Conservation (phyloP, 1,140 invertebrate species). For the Drosophila prosaltans region DNA sequence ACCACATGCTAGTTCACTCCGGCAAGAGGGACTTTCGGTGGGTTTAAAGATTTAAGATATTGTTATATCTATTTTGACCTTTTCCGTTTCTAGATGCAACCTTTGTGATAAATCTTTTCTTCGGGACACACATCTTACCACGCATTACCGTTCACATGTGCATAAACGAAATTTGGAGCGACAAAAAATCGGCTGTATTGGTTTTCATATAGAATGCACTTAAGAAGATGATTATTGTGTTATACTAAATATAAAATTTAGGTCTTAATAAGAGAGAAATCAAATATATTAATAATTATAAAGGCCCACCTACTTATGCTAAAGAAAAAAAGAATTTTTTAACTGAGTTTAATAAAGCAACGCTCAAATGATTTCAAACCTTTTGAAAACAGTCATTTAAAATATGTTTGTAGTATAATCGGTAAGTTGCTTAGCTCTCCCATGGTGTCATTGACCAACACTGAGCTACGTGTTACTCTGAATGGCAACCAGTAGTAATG, state of each 20-base stretch:
- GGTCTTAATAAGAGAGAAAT: background rate
- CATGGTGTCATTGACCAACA: background rate
- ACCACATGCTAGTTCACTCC: conserved; percentile 74
- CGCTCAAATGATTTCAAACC: too few relatives aligned
- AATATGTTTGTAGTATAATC: too few relatives aligned
- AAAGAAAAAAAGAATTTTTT: too few relatives aligned
- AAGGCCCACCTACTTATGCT: too few relatives aligned
- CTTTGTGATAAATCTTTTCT: conserved; percentile 71
- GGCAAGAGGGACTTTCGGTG: conserved; percentile 68
- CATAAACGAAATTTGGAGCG: conserved; percentile 63
- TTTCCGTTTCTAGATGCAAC: conserved; percentile 54
- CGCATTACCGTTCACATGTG: conserved; percentile 62
- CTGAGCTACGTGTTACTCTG: background rate
- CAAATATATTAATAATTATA: too few relatives aligned
- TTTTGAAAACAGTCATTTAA: too few relatives aligned
- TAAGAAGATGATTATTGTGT: too few relatives aligned
- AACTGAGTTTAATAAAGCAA: too few relatives aligned
- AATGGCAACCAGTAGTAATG: background rate
- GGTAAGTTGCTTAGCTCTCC: too few relatives aligned
- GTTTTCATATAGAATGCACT: too few relatives aligned
- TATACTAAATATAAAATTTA: background rate
- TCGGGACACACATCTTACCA: conserved; percentile 64
- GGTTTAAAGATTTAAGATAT: background rate
- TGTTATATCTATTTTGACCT: background rate
- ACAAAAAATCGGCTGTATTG: background rate